Evolutionary conservation across 2,888 invertebrate genomes (phyloP).

Genomic region (Chromoteleia sp.): DNA sequence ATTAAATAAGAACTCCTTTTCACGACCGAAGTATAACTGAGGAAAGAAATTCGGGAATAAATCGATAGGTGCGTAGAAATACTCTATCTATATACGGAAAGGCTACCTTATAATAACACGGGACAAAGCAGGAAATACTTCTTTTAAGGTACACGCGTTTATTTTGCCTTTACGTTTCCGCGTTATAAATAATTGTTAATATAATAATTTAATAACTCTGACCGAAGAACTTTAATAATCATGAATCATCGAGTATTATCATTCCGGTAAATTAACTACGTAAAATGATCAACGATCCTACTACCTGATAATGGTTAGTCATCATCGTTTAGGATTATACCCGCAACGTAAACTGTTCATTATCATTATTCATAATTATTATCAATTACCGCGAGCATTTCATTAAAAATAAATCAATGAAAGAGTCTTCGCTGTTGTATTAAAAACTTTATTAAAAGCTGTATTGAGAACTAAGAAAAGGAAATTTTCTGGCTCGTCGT

Average conservation of each 20-base stretch:
- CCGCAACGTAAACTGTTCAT: slow-evolving; percentile 16
- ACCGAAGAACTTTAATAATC: slow-evolving; percentile 16
- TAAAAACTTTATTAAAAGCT: too few species aligned
- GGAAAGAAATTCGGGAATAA: slow-evolving; percentile 44
- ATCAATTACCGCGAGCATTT: slow-evolving; percentile 8
- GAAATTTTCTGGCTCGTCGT: too few species aligned
- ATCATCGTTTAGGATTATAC: slow-evolving; percentile 45
- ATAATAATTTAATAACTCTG: slow-evolving; percentile 19
- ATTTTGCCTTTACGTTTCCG: background rate
- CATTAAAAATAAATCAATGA: background rate
- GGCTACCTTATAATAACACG: background rate
- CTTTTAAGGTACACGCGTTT: too few species aligned
- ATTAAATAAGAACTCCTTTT: slow-evolving; percentile 48
- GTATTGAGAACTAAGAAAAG: background rate
- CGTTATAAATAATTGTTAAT: background rate
- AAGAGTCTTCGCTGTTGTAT: too few species aligned
- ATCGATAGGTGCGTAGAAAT: slow-evolving; percentile 41
- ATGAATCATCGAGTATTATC: slow-evolving; percentile 38
- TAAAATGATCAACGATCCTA: slow-evolving; percentile 55
- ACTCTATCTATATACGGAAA: background rate
- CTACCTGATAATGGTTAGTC: slow-evolving; percentile 47
- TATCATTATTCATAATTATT: slow-evolving; percentile 27
- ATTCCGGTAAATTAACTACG: slow-evolving; percentile 37
- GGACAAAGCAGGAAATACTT: background rate
- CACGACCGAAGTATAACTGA: slow-evolving; percentile 7